phyloP scores from a whole-genome alignment of 2,113 vertebrate species.

The Petrocephalus zakoni region DNA sequence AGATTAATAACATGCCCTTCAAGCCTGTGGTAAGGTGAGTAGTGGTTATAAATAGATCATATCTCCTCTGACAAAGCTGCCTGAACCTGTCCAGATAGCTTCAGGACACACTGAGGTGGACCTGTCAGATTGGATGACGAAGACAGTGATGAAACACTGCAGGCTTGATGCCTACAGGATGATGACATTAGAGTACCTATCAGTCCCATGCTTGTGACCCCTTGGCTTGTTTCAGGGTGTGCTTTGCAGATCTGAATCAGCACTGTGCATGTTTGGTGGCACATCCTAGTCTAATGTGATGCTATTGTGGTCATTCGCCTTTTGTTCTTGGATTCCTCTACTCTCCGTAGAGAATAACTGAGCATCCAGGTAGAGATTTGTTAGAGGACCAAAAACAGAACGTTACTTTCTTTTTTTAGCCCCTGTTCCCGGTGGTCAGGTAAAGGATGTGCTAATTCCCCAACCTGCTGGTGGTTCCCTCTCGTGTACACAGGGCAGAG shows the following conservation, averaged over 20 bases:
- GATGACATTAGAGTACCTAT: neutral
- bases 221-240: neutral
- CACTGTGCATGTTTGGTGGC: neutral
- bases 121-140: neutral
- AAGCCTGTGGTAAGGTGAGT: neutral
- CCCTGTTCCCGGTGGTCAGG: neutral
- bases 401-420: neutral
- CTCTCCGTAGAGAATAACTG: neutral
- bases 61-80: neutral
- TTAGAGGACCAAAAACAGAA: neutral
- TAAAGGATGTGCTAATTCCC: neutral
- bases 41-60: neutral
- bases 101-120: neutral
- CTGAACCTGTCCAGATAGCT: neutral
- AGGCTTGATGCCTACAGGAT: neutral
- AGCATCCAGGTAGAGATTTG: neutral
- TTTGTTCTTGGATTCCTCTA: neutral
- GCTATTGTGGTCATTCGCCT: neutral
- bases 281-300: neutral
- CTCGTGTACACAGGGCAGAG: conserved; percentile 71
- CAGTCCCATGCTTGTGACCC: neutral
- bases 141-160: neutral
- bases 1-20: neutral
- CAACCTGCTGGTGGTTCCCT: neutral
- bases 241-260: neutral